Conservation (phyloP, 2,888 invertebrate genomes). For the Morpho achilles region DNA sequence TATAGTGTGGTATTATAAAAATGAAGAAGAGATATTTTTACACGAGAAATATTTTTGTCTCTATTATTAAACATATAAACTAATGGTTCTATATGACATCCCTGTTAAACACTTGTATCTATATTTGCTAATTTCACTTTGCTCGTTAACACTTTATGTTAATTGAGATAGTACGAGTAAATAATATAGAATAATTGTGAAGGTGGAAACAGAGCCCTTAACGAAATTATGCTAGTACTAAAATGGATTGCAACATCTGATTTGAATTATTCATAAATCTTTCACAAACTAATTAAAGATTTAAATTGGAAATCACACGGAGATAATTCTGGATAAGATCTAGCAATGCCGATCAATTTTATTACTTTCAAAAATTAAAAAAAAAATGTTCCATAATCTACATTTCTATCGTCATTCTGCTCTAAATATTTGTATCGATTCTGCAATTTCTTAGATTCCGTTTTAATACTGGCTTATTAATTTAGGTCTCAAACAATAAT, state of each 20-base stretch:
- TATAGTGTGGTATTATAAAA: no score
- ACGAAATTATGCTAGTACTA: not conserved
- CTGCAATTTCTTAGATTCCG: not conserved
- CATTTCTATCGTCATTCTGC: not conserved
- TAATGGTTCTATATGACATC: no score
- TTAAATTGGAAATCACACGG: conserved; percentile 16
- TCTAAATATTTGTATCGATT: not conserved
- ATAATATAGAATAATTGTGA: not conserved
- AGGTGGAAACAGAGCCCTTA: not conserved
- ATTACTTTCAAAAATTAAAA: not conserved
- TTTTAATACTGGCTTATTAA: not conserved
- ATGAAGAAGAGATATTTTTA: no score
- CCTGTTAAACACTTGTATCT: no score
- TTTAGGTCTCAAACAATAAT: conserved; percentile 7
- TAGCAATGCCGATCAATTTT: conserved; percentile 15
- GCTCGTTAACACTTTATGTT: no score
- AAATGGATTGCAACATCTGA: conserved; percentile 33
- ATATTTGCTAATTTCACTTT: no score
- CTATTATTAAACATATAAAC: no score
- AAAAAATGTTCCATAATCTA: no score
- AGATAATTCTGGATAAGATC: conserved; percentile 15
- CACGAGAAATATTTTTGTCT: no score
- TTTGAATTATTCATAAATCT: conserved; percentile 57
- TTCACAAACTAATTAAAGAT: conserved; percentile 46
- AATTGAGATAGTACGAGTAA: no score